Conservation (phyloP, 2,888 invertebrate genomes). For the Folsomia candida region DNA sequence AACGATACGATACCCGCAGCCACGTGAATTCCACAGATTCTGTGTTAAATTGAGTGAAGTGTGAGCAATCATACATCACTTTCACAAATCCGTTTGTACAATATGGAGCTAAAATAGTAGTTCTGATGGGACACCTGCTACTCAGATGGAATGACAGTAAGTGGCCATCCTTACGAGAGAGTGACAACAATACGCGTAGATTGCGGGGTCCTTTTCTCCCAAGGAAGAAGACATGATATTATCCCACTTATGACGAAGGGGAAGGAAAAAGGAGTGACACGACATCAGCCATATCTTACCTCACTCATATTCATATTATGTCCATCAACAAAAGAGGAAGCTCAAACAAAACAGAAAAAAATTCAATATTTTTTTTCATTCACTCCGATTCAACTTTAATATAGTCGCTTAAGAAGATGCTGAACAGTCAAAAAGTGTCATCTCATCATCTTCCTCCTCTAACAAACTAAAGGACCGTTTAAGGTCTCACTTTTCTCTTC, state of each 20-base stretch:
- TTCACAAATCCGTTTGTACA: neutral
- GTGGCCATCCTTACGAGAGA: conserved; percentile 26
- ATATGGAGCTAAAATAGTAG: neutral
- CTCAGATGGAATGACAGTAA: conserved; percentile 29
- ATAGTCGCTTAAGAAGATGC: too few relatives aligned
- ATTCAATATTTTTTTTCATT: too few relatives aligned
- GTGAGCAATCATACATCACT: neutral
- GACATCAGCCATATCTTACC: neutral
- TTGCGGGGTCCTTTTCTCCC: conserved; percentile 20
- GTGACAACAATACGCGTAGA: conserved; percentile 26
- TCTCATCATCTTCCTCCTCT: too few relatives aligned
- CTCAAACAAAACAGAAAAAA: neutral
- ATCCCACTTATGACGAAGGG: conserved; percentile 13
- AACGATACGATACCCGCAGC: too few relatives aligned
- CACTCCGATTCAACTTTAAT: neutral
- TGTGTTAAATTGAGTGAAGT: neutral
- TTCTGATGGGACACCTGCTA: conserved; percentile 26
- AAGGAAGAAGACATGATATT: neutral
- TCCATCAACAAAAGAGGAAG: conserved; percentile 4
- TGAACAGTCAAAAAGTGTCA: too few relatives aligned
- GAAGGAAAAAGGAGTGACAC: conserved; percentile 1
- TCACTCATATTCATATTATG: neutral
- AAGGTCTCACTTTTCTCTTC: too few relatives aligned
- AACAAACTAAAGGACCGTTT: too few relatives aligned
- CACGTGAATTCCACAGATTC: too few relatives aligned